Conservation (phyloP, 1,140 invertebrate genomes). For the Sitophilus oryzae region DNA sequence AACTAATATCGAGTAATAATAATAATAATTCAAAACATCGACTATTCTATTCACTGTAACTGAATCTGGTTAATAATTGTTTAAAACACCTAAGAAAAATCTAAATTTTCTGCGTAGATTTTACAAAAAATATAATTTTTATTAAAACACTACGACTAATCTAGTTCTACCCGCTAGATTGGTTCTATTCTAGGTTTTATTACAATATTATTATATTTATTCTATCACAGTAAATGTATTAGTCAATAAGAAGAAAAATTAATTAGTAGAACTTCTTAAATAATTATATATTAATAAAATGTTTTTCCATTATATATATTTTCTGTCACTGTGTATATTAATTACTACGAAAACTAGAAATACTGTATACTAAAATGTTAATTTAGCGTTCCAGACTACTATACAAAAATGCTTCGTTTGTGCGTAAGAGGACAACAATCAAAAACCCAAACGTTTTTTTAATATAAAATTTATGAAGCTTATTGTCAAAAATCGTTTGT, state of each 20-base stretch:
- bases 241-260: conserved; percentile 2
- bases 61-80: conserved; percentile 3
- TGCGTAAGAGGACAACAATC: too few relatives aligned
- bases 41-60: conserved; percentile 14
- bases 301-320: too few relatives aligned
- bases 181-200: conserved; percentile 24
- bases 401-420: too few relatives aligned
- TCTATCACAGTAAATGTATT: conserved; percentile 25
- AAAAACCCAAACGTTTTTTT: too few relatives aligned
- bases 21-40: conserved; percentile 1
- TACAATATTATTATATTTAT: conserved; percentile 16
- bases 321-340: too few relatives aligned
- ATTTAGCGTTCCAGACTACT: too few relatives aligned
- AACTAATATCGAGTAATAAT: conserved; percentile 10
- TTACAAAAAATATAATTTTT: neutral
- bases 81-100: conserved; percentile 1
- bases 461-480: too few relatives aligned
- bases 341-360: too few relatives aligned
- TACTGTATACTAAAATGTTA: too few relatives aligned
- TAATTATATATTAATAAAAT: too few relatives aligned
- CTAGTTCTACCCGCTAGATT: conserved; percentile 17
- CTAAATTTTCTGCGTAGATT: conserved; percentile 8
- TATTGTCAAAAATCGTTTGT: too few relatives aligned
- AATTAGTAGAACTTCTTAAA: too few relatives aligned
- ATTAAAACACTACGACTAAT: conserved; percentile 5